Percentiles rank a stretch among this genome's conserved stretches.
Evolutionary conservation across 2,888 invertebrate genomes (phyloP).

Genomic region (Lepidocyrtoides sp.): DNA sequence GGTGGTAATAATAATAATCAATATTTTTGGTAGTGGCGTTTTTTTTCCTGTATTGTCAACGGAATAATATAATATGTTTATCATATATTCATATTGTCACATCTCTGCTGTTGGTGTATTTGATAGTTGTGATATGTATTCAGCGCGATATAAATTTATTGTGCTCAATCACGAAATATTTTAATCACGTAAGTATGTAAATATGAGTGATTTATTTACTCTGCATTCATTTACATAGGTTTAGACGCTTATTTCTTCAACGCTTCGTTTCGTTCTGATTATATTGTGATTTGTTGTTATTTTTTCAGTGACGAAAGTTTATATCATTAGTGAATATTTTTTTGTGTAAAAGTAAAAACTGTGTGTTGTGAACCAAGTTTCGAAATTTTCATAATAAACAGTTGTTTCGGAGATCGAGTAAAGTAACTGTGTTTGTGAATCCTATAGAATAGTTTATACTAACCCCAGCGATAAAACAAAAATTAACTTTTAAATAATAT

Average conservation of each 20-base stretch:
- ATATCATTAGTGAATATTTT: slow-evolving; percentile 50
- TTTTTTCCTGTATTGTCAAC: slow-evolving; percentile 45
- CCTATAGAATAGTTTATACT: not conserved
- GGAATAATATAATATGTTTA: not conserved
- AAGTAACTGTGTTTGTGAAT: slow-evolving; percentile 53
- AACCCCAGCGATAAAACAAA: too few species aligned
- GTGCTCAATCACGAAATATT: not conserved
- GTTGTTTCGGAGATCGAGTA: slow-evolving; percentile 17
- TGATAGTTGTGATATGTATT: slow-evolving; percentile 43
- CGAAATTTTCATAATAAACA: slow-evolving; percentile 10
- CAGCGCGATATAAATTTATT: not conserved
- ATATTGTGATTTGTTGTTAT: too few species aligned
- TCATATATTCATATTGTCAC: not conserved
- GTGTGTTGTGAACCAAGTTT: slow-evolving; percentile 66
- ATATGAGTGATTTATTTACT: slow-evolving; percentile 33
- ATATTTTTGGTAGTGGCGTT: slow-evolving; percentile 37
- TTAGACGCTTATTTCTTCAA: slow-evolving; percentile 36
- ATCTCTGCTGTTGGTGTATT: slow-evolving; percentile 15
- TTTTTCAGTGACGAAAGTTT: slow-evolving; percentile 30
- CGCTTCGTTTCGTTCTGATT: slow-evolving; percentile 32
- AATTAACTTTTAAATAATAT: slow-evolving; percentile 19
- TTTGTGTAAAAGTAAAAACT: slow-evolving; percentile 16
- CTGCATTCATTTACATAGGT: slow-evolving; percentile 48
- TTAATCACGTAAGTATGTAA: slow-evolving; percentile 31
- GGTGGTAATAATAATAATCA: slow-evolving; percentile 27